Evolutionary conservation across 2,888 invertebrate genomes (phyloP), one percentile per base, ranked within the genome.

Genomic region (Lumbricus terrestris): DNA sequence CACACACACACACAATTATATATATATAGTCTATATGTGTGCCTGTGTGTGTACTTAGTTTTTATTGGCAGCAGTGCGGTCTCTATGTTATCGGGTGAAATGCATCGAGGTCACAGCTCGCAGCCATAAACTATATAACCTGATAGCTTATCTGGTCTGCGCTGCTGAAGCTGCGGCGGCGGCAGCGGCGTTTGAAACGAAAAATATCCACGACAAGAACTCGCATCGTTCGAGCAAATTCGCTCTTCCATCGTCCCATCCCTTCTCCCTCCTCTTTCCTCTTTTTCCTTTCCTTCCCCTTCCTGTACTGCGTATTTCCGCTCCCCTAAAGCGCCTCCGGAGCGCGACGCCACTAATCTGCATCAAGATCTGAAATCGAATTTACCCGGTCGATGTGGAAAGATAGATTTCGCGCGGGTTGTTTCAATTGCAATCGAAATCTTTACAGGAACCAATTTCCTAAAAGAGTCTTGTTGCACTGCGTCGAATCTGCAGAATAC

Each of bases 361-460:
- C 34, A 35, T 85, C 85, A 85, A 85, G 85, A 85, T 85, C 85
- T 85, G 85, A 85, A 85, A 85, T 85, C 85, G 37, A 85, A 85
- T 85, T 85, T 85, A 85, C 85, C 35, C 85, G 85, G 35, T 85
- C 85, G 85, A 85, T 85, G 85, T 35, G 37, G 34, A 85, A 85
- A 85, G 85, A 85, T 85, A 85, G 85, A 85, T 85, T 34, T 34
- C 85, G 33, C 23, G 37, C 20, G 37, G 85, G 35, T 23, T 85
- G 37, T 85, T 35, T 85, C 85, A 85, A 85, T 34, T 85, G 85
- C 85, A 34, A 34, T 37, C 34, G 34, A 37, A 34, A 11, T 69
- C 69, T 23, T 4, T 85, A 37, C 85, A 85, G 8, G 37, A 85
- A 85, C 85, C 85, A 85, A 85, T 85, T 35, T 85, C 37, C 85